Conservation (phyloP, 2,113 vertebrate genomes). For the Elephas maximus region DNA sequence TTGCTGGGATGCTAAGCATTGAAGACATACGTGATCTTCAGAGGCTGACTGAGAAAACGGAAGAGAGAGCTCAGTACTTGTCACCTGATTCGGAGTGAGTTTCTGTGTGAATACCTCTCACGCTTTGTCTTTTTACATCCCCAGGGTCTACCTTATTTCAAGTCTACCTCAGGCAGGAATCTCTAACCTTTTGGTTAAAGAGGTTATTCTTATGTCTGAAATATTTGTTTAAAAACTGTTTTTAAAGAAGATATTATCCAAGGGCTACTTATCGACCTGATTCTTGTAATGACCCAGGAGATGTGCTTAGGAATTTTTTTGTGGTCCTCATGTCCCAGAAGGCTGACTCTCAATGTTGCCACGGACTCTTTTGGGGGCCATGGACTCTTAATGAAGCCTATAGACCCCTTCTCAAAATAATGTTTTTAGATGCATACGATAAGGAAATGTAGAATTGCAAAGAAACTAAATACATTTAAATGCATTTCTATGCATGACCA, state of each 20-base stretch:
- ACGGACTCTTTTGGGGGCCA: background rate
- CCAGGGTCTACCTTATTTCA: background rate
- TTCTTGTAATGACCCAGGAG: background rate
- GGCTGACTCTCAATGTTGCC: background rate
- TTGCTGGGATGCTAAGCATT: background rate
- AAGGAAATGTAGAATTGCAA: background rate
- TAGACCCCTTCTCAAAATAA: background rate
- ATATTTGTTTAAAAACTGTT: background rate
- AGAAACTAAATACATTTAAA: conserved; percentile 5
- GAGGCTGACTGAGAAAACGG: background rate
- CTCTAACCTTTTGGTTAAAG: background rate
- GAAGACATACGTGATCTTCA: background rate
- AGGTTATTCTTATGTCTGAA: background rate
- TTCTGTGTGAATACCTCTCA: background rate
- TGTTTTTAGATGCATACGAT: background rate
- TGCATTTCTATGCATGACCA: background rate
- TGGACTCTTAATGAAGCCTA: background rate
- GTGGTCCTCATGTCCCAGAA: background rate
- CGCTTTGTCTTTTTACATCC: background rate
- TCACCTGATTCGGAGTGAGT: background rate
- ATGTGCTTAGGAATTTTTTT: background rate
- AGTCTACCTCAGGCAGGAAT: background rate
- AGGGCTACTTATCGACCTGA: background rate
- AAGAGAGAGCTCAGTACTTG: background rate
- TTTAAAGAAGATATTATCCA: background rate